A percentile compares a stretch with the other conserved stretches of the same genome.
Evolutionary conservation across 2,888 invertebrate genomes (phyloP).

Genomic region (Eupeodes latifasciatus): DNA sequence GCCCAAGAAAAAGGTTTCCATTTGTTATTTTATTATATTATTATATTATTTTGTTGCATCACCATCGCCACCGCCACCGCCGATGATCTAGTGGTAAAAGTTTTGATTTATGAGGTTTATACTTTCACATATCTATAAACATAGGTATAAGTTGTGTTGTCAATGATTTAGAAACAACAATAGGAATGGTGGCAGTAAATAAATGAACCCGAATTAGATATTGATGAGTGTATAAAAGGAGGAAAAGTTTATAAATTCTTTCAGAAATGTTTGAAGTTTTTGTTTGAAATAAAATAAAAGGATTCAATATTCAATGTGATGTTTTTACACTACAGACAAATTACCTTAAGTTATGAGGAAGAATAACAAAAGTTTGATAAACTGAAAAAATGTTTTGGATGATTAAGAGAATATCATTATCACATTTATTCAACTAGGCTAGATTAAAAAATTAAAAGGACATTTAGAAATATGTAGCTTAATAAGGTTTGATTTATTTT

Average conservation of each 20-base stretch:
- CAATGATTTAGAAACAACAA: constrained; percentile 21
- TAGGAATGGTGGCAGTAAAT: constrained; percentile 13
- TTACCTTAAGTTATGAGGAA: background rate
- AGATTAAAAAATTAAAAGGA: no score
- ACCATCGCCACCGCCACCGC: background rate
- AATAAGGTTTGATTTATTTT: no score
- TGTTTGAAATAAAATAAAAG: background rate
- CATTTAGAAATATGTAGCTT: no score
- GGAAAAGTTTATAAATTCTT: constrained; percentile 2
- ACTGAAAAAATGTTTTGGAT: background rate
- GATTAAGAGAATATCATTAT: background rate
- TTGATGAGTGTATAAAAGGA: constrained; percentile 13
- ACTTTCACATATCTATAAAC: constrained; percentile 3
- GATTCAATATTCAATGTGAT: background rate
- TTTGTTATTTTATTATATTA: constrained; percentile 59
- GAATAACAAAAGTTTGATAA: background rate
- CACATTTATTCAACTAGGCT: no score
- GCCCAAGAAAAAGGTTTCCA: constrained; percentile 43
- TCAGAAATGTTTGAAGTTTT: background rate
- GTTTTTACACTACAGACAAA: background rate
- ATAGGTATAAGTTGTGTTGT: constrained; percentile 12
- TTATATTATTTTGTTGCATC: constrained; percentile 41
- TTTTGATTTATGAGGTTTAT: constrained; percentile 61
- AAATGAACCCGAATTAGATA: constrained; percentile 36
- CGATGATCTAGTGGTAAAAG: constrained; percentile 55